These are phyloP conservation scores for Dendrocincla tyrannina DNA, from an alignment of 2,797 vertebrate genomes.

Conservation along the genomic window DNA sequence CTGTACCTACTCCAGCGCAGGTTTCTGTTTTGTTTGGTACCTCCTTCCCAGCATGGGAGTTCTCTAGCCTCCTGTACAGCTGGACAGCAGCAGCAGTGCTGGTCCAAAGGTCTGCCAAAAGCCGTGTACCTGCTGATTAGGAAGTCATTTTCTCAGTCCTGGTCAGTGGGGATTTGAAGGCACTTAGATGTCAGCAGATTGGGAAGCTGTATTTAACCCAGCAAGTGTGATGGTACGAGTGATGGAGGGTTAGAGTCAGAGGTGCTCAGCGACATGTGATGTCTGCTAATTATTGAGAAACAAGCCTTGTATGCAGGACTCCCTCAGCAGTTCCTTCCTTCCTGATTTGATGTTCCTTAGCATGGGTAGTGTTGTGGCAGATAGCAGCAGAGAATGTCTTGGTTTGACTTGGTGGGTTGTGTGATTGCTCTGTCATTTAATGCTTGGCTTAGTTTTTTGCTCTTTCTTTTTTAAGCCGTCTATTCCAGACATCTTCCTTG, in stretches of 20 bases:
- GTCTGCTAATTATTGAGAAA: background rate
- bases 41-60: background rate
- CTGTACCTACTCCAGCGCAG: background rate
- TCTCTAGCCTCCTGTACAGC: background rate
- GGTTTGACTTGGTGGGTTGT: background rate
- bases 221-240: background rate
- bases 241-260: background rate
- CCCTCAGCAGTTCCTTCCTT: background rate
- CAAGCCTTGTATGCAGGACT: background rate
- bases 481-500: slow-evolving; percentile 21
- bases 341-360: background rate
- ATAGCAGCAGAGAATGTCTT: background rate
- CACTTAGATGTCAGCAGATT: background rate
- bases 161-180: background rate
- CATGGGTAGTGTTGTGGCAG: background rate
- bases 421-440: background rate
- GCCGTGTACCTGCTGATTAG: background rate
- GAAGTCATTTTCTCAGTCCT: background rate
- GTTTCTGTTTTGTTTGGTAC: background rate
- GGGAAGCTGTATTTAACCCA: background rate
- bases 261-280: fast-evolving
- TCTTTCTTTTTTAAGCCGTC: background rate
- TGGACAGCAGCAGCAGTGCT: background rate
- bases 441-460: background rate
- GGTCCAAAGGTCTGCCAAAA: background rate